Evolutionary conservation across 2,888 invertebrate species (phyloP).

Genomic region (Agrotis ipsilon): DNA sequence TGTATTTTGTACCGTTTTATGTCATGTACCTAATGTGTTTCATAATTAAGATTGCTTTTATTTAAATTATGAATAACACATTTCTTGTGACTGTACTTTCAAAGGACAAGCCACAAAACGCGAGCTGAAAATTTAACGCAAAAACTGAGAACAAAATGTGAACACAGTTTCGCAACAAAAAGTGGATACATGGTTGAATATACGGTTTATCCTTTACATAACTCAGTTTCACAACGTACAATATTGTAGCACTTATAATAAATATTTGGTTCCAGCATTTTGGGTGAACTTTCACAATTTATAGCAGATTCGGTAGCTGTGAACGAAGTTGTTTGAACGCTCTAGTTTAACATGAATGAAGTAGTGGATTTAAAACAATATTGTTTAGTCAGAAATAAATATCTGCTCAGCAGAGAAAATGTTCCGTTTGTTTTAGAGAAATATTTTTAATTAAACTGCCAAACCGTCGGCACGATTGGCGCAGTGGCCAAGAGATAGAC

Average conservation of each 20-base stretch:
- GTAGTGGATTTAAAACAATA: conserved; percentile 22
- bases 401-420: no score
- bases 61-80: not conserved
- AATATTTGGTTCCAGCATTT: conserved; percentile 42
- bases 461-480: no score
- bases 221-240: conserved; percentile 24
- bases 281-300: conserved; percentile 39
- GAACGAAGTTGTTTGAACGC: conserved; percentile 25
- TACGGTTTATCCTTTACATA: conserved; percentile 25
- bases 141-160: not conserved
- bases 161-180: conserved; percentile 8
- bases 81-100: not conserved
- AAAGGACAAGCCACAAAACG: not conserved
- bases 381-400: not conserved
- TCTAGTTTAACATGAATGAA: conserved; percentile 9
- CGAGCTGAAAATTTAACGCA: conserved; percentile 3
- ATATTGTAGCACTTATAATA: conserved; percentile 39
- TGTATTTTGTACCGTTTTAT: no score
- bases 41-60: no score
- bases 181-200: conserved; percentile 5
- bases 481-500: no score
- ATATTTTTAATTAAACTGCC: no score
- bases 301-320: conserved; percentile 31
- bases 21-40: no score
- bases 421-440: no score